These are phyloP conservation scores for Corythaeola cristata DNA, from an alignment of 2,113 vertebrate genomes.

Conservation along the genomic window DNA sequence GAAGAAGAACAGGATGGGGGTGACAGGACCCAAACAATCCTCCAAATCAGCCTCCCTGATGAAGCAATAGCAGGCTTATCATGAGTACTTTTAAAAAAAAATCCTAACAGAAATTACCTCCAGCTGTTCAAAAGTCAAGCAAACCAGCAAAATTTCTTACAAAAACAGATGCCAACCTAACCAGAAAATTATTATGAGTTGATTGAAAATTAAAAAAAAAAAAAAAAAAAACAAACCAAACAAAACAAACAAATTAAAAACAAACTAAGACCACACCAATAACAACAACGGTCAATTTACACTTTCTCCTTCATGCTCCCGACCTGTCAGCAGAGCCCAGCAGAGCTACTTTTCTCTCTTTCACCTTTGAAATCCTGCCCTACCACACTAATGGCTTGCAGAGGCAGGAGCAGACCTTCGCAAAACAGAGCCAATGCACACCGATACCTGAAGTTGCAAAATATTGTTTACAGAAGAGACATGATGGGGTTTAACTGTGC, in stretches of 20 bases:
- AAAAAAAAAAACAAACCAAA: background rate
- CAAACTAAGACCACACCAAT: background rate
- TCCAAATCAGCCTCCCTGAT: background rate
- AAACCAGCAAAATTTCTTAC: background rate
- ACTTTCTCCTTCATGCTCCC: background rate
- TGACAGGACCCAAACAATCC: background rate
- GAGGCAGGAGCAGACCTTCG: background rate
- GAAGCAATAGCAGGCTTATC: background rate
- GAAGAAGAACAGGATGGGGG: background rate
- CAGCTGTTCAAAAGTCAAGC: background rate
- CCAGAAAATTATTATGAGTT: background rate
- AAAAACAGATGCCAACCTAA: background rate
- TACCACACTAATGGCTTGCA: background rate
- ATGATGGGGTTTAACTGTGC: background rate
- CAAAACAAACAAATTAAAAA: background rate
- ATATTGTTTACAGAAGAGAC: background rate
- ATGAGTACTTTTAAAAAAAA: background rate
- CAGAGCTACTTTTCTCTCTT: background rate
- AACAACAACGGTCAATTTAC: background rate
- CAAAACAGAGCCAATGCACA: accelerated
- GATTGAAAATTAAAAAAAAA: background rate
- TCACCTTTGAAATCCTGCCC: background rate
- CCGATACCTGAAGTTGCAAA: background rate
- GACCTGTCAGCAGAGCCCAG: background rate
- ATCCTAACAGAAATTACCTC: background rate